Conservation (phyloP, 2,113 vertebrate species). For the Psephotus haematonotus region DNA sequence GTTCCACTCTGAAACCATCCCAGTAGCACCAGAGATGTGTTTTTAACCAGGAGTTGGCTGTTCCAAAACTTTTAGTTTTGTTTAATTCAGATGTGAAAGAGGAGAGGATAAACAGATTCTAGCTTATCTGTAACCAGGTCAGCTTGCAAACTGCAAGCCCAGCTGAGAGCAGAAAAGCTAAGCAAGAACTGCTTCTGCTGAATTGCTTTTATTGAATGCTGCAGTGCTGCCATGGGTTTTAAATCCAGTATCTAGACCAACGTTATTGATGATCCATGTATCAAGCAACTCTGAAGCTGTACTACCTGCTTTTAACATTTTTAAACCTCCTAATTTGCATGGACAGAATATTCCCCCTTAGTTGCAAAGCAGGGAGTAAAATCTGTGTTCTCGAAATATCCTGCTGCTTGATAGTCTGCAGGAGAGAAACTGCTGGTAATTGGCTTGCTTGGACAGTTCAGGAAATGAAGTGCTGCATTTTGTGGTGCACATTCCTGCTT, state of each 20-base stretch:
- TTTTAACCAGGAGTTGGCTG: background rate
- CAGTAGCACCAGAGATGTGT: background rate
- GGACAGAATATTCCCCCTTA: background rate
- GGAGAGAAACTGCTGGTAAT: background rate
- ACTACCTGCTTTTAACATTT: background rate
- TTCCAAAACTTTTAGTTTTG: background rate
- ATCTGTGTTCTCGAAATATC: background rate
- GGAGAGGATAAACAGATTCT: background rate
- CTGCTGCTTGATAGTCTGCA: background rate
- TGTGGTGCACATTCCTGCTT: background rate
- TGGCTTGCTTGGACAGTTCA: background rate
- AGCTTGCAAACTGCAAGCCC: background rate
- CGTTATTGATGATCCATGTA: background rate
- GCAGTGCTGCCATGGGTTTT: background rate
- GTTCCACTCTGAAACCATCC: background rate
- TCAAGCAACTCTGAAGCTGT: background rate
- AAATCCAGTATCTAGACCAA: background rate
- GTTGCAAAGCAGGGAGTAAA: background rate
- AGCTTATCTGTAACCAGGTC: background rate
- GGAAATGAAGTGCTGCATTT: background rate
- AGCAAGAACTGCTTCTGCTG: background rate
- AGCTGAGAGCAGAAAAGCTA: conserved; percentile 8
- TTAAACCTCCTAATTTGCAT: background rate
- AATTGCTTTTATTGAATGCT: background rate
- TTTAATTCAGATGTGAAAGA: background rate